Evolutionary conservation across 2,797 vertebrate genomes (phyloP), one percentile per base, ranked within the genome.

Genomic region (Sebastes vulpes): DNA sequence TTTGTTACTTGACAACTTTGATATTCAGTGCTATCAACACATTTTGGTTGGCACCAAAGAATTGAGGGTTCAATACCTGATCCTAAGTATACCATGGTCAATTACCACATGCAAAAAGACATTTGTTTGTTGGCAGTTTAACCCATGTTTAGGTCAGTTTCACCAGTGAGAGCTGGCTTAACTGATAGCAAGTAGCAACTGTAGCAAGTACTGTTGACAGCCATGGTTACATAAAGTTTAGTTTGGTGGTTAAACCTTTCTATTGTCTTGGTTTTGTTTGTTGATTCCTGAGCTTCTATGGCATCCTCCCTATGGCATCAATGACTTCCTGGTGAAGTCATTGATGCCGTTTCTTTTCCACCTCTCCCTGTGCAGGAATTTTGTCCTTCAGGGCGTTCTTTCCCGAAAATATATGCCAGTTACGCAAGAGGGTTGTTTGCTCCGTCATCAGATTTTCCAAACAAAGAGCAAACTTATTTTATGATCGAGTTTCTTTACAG

Each of bases 311-410:
- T 53, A 20, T 6, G 16, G 8, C 50, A 16, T 57, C 38, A 42
- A 42, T 42, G 38, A 16, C 5, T 42, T 18, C n/a, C 6, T 54
- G 4, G 23, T 10, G 12, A 42, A 21, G 18, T 38, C 9, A 60
- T 52, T 64, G 9, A 65, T 53, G 42, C 20, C 58, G 18, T 28
- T 48, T 60, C 18, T 46, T 63, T 52, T 75, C 42, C 57, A 65
- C 50, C 78, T 74, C 78, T 81, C 61, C 83, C 77, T 73, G 25
- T 58, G 9, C 9, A 72, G 73, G 68, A 81, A 71, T 83, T 56
- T 65, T 25, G n/a, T 32, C 76, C 86, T 78, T 77, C 25, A 29
- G 72, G 72, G 53, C 26, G 74, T 6, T 50, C 25, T 56, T 82
- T 75, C 58, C 74, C 31, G 6, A 50, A 63, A 60, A 32, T 66